Evolutionary conservation across 2,113 vertebrate species (phyloP).

Genomic region (Corythoichthys intestinalis): DNA sequence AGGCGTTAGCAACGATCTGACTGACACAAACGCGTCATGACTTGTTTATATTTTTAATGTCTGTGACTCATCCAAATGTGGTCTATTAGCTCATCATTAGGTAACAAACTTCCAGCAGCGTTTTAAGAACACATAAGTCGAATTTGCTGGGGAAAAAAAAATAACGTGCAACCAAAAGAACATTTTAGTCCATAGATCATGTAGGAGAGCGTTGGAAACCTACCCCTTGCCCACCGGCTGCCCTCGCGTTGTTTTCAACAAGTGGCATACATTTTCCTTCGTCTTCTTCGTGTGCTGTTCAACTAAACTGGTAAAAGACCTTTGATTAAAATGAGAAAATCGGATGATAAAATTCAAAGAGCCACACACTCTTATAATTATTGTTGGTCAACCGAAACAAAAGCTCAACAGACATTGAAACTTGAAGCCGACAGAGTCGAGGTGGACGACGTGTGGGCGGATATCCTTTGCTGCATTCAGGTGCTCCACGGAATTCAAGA

Average conservation of each 20-base stretch:
- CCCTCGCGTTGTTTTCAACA: slow-evolving; percentile 47
- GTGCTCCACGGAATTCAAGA: background rate
- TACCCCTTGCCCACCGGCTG: slow-evolving; percentile 42
- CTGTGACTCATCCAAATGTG: background rate
- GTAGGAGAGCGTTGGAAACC: background rate
- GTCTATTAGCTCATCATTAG: background rate
- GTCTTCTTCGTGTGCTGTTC: background rate
- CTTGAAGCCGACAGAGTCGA: background rate
- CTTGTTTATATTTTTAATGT: background rate
- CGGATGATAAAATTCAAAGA: background rate
- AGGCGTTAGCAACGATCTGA: background rate
- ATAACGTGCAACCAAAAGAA: background rate
- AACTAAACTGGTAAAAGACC: no score
- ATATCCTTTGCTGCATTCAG: slow-evolving; percentile 43
- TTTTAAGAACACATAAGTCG: background rate
- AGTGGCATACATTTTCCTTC: slow-evolving; percentile 32
- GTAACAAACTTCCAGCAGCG: background rate
- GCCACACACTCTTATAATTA: background rate
- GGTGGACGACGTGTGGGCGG: slow-evolving; percentile 38
- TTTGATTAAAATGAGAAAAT: background rate
- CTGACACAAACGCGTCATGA: background rate
- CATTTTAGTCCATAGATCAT: background rate
- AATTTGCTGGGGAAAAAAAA: background rate
- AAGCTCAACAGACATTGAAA: slow-evolving; percentile 33
- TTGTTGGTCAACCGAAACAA: slow-evolving; percentile 51